Percentiles rank a stretch among this genome's conserved stretches.
Conservation (phyloP, 2,888 invertebrate species). For the Baronia brevicornis region DNA sequence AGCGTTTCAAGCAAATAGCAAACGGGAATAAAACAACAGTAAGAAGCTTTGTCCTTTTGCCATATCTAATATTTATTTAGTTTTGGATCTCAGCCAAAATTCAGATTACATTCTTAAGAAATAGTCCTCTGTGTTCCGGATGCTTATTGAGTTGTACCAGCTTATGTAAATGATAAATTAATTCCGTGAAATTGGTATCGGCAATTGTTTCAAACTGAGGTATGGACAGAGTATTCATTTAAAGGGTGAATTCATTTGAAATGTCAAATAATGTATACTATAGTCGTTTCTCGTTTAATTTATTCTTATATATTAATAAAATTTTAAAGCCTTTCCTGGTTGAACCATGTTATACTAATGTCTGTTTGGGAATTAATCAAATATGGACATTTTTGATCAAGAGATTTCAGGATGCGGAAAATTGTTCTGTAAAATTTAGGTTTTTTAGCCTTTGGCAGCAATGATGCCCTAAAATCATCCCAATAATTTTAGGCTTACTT, state of each 20-base stretch:
- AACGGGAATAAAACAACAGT: conserved; percentile 3
- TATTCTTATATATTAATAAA: no score
- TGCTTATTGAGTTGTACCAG: no score
- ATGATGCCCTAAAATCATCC: no score
- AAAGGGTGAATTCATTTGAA: conserved; percentile 7
- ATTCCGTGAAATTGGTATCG: conserved; percentile 23
- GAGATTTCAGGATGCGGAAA: no score
- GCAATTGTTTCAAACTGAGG: conserved; percentile 17
- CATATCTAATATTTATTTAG: conserved; percentile 43
- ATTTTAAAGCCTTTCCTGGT: no score
- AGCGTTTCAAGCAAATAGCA: not conserved
- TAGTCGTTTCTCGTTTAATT: no score
- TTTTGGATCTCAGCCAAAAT: conserved; percentile 49
- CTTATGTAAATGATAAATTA: conserved; percentile 13
- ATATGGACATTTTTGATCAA: no score
- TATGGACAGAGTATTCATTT: conserved; percentile 19
- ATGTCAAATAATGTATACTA: conserved; percentile 8
- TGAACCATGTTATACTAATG: no score
- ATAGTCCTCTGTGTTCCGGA: conserved; percentile 20
- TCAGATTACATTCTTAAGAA: conserved; percentile 40
- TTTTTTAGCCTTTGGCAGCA: no score
- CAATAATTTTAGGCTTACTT: no score
- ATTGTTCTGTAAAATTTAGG: no score
- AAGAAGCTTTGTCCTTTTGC: conserved; percentile 25
- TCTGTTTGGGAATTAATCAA: no score